Evolutionary conservation across 2,797 vertebrate genomes (phyloP), one percentile per base, ranked within the genome.

Genomic region (Distichodus sexfasciatus): DNA sequence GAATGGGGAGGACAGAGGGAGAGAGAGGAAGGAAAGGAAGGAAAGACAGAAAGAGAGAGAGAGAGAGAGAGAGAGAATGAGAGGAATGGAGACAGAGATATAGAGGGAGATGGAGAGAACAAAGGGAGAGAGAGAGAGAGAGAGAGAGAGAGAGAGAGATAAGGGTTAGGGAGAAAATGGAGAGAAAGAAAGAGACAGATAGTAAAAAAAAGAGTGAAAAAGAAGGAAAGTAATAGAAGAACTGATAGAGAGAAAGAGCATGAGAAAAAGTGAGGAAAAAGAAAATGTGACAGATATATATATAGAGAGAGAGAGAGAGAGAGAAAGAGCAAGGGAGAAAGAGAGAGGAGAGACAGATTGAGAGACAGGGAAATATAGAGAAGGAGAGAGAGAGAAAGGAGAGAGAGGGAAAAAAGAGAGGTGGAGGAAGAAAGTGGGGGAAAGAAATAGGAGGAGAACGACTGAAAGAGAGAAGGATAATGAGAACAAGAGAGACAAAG

Each of bases 401-500:
- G 9, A 9, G 11, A 9, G 23, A 8, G 11, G 14, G 9, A 17
- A 9, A 14, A 15, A 7, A 38, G 47, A 44, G 12, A 60, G 31
- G n/a, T 7, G 33, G 46, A 24, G 21, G 24, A n/a, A 14, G 15
- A 3, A 10, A 46, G 4, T 3, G 12, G 11, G 23, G 8, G 3
- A 12, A 26, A 51, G 12, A 7, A 6, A 15, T 2, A 21, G 17
- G 23, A 8, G 11, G 14, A 38, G 47, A 44, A 11, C 53, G 31
- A 67, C 3, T 23, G 28, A 36, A 14, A 65, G 33, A 50, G 36
- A 44, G 77, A 76, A 11, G 46, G 59, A 36, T 19, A 77, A 79
- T 76, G 71, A 78, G 1, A 38, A 54, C 3, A 33, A 29, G 17
- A 48, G 68, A 75, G 71, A 78, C 77, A 83, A 15, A 17, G 19